These are phyloP conservation scores for Scotopteryx bipunctaria DNA, from an alignment of 2,888 invertebrate species.

Conservation along the genomic window DNA sequence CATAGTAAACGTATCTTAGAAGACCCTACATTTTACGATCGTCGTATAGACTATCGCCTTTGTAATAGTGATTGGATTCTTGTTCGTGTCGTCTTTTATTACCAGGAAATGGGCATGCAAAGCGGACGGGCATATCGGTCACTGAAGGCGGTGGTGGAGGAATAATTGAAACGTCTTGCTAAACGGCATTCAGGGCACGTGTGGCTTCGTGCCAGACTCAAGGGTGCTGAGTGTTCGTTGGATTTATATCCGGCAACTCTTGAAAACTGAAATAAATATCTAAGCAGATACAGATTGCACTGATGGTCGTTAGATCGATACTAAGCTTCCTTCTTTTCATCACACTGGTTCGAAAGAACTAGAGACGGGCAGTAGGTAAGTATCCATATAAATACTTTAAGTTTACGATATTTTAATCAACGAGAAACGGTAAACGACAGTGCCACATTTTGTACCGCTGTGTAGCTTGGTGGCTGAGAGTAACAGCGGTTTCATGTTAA, in stretches of 20 bases:
- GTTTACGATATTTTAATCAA: conserved; percentile 35
- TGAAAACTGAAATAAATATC: conserved; percentile 46
- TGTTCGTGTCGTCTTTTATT: conserved; percentile 48
- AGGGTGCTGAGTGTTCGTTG: conserved; percentile 29
- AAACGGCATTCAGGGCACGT: conserved; percentile 48
- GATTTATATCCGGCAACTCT: conserved; percentile 43
- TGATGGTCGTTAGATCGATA: too few relatives aligned
- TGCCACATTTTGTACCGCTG: conserved; percentile 45
- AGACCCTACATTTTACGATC: conserved; percentile 63
- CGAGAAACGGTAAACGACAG: conserved; percentile 34
- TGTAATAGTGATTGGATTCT: conserved; percentile 56
- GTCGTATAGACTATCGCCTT: conserved; percentile 47
- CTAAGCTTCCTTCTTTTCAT: too few relatives aligned
- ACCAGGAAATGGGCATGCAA: conserved; percentile 52
- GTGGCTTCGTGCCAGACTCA: conserved; percentile 60
- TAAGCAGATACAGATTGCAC: too few relatives aligned
- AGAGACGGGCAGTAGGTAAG: too few relatives aligned
- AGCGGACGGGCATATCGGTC: conserved; percentile 41
- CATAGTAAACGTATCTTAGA: conserved; percentile 63
- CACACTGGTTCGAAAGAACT: too few relatives aligned
- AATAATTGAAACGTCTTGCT: conserved; percentile 63
- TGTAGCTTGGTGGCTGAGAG: conserved; percentile 33
- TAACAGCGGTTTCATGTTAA: conserved; percentile 54
- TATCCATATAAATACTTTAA: too few relatives aligned
- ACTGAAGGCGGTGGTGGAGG: conserved; percentile 37